Percentiles rank a stretch among this genome's conserved stretches.
phyloP scores from a whole-genome alignment of 2,113 vertebrate genomes.

The Mobula birostris region DNA sequence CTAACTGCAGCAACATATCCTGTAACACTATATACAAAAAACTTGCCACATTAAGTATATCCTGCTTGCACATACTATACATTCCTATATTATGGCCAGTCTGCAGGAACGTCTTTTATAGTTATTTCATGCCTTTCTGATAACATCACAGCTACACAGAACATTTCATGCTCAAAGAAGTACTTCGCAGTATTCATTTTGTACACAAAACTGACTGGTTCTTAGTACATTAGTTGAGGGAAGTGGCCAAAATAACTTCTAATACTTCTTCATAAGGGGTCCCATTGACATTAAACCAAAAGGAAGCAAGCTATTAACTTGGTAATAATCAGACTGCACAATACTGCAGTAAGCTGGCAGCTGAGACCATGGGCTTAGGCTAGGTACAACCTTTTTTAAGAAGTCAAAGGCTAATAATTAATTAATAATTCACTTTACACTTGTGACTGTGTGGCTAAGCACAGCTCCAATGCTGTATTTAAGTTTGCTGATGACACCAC shows the following conservation, averaged over 20 bases:
- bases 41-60: neutral
- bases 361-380: too few relatives aligned
- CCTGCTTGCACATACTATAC: too few relatives aligned
- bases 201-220: neutral
- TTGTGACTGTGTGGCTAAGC: too few relatives aligned
- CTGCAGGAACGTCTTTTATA: neutral
- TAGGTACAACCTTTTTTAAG: too few relatives aligned
- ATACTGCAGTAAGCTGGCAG: too few relatives aligned
- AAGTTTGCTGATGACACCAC: too few relatives aligned
- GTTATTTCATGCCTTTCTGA: neutral
- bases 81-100: too few relatives aligned
- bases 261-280: neutral
- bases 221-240: neutral
- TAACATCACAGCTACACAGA: neutral
- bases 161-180: neutral
- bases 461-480: too few relatives aligned
- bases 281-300: neutral
- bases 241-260: neutral
- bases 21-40: neutral
- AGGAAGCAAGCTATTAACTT: neutral
- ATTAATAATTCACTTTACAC: too few relatives aligned
- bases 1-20: too few relatives aligned
- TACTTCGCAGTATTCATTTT: neutral
- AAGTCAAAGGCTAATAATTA: too few relatives aligned
- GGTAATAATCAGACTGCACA: neutral